Evolutionary conservation across 2,113 vertebrate genomes (phyloP), one percentile per base, ranked within the genome.

Genomic region (Perca flavescens): DNA sequence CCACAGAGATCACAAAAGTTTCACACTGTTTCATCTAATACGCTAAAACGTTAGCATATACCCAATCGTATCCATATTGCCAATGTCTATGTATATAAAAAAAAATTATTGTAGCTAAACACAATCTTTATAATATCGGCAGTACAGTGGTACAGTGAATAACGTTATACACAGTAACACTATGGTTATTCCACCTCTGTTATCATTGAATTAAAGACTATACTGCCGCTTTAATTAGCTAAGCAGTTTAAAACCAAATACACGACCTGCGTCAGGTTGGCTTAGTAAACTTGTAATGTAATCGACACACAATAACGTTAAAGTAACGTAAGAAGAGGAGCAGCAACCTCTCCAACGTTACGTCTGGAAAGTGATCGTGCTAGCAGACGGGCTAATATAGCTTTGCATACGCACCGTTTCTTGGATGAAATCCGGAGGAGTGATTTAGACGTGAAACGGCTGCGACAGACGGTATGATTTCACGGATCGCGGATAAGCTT

Each of bases 341-440:
- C 64, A 81, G 75, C 63, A 74, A 40, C 47, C 16, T 22, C 77
- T 77, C 79, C 11, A 43, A 43, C 40, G 40, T 43, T 43, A 11
- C 21, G 49, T n/a, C 34, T 57, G 15, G 40, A 82, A 81, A 91
- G 82, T 75, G 78, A 21, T 63, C 56, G 68, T 62, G 89, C 72
- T 93, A 93, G 89, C 92, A 73, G 68, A 70, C 21, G 16, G 70
- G 92, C 92, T 93, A 91, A 82, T 86, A 77, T 34, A 34, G 92
- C 91, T 69, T 47, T 40, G 61, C 25, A 84, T 84, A 93, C 93
- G 86, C 47, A 94, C 93, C 91, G 88, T 91, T 70, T 83, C 21
- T 22, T 1, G 9, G 85, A 22, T n/a, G 74, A 67, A 64, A 76
- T 10, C 69, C 12, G 6, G 28, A 46, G 22, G 56, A 40, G 25